Evolutionary conservation across 2,888 invertebrate species (phyloP).

Genomic region (Chirona hameri): DNA sequence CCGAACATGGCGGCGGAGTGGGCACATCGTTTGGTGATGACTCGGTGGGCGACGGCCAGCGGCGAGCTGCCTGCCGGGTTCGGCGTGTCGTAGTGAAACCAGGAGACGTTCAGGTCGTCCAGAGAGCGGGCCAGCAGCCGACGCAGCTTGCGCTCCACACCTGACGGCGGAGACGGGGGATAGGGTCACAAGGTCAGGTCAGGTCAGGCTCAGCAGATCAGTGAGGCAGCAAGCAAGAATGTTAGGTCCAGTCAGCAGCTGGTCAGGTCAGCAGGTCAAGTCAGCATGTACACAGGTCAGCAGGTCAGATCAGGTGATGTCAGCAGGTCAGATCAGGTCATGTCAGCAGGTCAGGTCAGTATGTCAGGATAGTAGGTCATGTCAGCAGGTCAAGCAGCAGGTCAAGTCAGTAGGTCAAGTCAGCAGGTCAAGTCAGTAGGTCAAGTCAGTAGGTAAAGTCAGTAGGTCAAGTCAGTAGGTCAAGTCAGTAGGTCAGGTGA

Average conservation of each 20-base stretch:
- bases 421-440: no score
- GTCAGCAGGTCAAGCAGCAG: no score
- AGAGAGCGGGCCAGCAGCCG: background rate
- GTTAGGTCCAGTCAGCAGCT: background rate
- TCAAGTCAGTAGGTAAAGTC: no score
- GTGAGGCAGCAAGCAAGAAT: background rate
- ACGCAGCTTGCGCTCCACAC: slow-evolving; percentile 59
- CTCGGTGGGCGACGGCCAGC: background rate
- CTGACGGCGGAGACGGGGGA: slow-evolving; percentile 48
- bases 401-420: no score
- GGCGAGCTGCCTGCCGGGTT: background rate
- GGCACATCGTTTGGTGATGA: slow-evolving; percentile 23
- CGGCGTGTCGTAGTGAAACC: slow-evolving; percentile 26
- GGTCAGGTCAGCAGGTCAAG: background rate
- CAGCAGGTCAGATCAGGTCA: no score
- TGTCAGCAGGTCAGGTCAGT: no score
- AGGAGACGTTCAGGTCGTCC: background rate
- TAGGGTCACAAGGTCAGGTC: background rate
- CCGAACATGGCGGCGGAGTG: slow-evolving; percentile 24
- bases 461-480: no score
- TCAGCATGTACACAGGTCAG: background rate
- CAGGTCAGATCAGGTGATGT: background rate
- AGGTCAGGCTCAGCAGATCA: background rate
- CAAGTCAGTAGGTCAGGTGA: no score
- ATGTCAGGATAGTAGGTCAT: no score